Evolutionary conservation across 2,797 vertebrate genomes (phyloP).

Genomic region (Acridotheres tristis): DNA sequence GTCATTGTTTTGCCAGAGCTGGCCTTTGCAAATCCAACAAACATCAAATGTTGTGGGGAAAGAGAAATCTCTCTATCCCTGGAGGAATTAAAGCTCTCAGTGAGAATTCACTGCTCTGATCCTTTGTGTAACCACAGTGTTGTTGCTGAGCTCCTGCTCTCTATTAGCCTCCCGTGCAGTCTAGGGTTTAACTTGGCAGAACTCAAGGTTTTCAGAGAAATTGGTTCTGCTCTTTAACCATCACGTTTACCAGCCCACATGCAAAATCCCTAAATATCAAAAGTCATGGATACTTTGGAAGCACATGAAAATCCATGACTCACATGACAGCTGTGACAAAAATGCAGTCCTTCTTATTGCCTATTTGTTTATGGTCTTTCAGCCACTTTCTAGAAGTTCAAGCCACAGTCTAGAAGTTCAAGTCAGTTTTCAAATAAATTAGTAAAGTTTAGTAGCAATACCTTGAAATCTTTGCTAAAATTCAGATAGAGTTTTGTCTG

Average conservation of each 20-base stretch:
- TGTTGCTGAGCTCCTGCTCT: slow-evolving; percentile 60
- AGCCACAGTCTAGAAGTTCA: not conserved
- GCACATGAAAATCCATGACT: slow-evolving; percentile 35
- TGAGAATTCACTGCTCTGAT: slow-evolving; percentile 46
- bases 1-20: not conserved
- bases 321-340: slow-evolving; percentile 47
- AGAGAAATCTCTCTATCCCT: slow-evolving; percentile 43
- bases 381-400: not conserved
- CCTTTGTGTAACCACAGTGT: slow-evolving; percentile 63
- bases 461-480: not conserved
- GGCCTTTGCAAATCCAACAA: not conserved
- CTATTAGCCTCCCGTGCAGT: slow-evolving; percentile 55
- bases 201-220: slow-evolving; percentile 63
- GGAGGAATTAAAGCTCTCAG: slow-evolving; percentile 57
- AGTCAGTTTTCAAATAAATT: not conserved
- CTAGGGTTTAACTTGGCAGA: slow-evolving; percentile 63
- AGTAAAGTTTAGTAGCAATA: not conserved
- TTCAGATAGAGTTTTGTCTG: not conserved
- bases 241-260: slow-evolving; percentile 61
- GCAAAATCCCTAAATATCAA: slow-evolving; percentile 56
- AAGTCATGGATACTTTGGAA: slow-evolving; percentile 57
- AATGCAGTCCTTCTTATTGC: slow-evolving; percentile 18
- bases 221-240: slow-evolving; percentile 57
- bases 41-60: slow-evolving; percentile 11
- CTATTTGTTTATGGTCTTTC: slow-evolving; percentile 3